phyloP scores from a whole-genome alignment of 1,140 invertebrate genomes.

The Bursaphelenchus mucronatus region DNA sequence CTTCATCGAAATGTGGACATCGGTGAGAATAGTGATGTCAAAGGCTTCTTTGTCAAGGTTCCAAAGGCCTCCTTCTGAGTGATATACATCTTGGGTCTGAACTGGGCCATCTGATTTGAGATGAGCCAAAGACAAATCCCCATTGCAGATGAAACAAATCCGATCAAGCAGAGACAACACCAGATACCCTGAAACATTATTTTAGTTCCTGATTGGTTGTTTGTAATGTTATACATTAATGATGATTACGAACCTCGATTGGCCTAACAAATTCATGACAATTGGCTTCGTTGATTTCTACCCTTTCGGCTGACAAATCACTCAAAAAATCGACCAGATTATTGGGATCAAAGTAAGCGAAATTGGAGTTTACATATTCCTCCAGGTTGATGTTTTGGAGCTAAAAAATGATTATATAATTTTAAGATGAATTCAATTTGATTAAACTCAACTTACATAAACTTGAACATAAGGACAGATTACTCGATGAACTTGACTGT shows the following conservation, averaged over 20 bases:
- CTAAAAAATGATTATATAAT: constrained; percentile 20
- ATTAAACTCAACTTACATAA: constrained; percentile 13
- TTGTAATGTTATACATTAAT: background rate
- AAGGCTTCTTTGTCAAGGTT: too few species aligned
- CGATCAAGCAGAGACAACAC: constrained; percentile 15
- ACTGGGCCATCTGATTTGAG: too few species aligned
- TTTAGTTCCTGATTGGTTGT: background rate
- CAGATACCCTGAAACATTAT: constrained; percentile 32
- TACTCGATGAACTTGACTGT: constrained; percentile 22
- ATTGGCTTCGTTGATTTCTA: constrained; percentile 30
- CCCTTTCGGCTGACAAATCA: constrained; percentile 23
- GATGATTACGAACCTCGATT: constrained; percentile 15
- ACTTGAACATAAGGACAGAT: constrained; percentile 34
- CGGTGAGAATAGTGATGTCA: too few species aligned
- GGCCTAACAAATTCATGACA: constrained; percentile 21
- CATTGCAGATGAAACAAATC: constrained; percentile 20
- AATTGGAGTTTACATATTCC: constrained; percentile 31
- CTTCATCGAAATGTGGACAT: too few species aligned
- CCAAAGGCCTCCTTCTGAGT: too few species aligned
- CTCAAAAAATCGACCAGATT: constrained; percentile 34
- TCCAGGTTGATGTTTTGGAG: constrained; percentile 36
- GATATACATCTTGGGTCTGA: too few species aligned
- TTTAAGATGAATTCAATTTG: constrained; percentile 10
- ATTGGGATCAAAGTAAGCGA: constrained; percentile 24
- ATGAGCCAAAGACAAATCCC: background rate